Evolutionary conservation across 2,888 invertebrate species (phyloP), one percentile per base, ranked within the genome.

Genomic region (Melanotus villosus): DNA sequence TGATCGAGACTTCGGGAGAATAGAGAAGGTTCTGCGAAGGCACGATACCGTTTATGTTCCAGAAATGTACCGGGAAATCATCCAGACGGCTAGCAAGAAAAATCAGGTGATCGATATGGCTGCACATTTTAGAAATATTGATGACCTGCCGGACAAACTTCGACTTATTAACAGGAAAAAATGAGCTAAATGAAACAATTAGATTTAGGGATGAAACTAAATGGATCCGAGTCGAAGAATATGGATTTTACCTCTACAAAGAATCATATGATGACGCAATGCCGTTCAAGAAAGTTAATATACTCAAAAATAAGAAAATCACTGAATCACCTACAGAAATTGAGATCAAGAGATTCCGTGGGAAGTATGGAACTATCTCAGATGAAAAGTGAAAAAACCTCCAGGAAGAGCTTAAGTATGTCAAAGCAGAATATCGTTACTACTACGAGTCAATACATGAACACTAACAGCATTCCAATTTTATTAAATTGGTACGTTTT

Each of bases 1-100:
- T 16, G 80, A 80, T 62, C 30, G 80, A 65, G 79, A 82, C 75
- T 80, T 80, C 75, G 79, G 79, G 10, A 36, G 36, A 34, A 80
- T 79, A 30, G 78, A 80, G 74, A 81, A 80, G 65, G 69, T 75
- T 34, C 57, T 81, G 19, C 69, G 79, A 47, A 77, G 74, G 64
- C 73, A 80, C 73, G 78, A 76, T 52, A 76, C 76, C 58, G 68
- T 65, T 62, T 77, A 75, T 73, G 57, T 70, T 16, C 75, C 79
- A 64, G 78, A 78, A 30, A 70, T 77, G 69, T 80, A 80, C 69
- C 60, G 76, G 59, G 71, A 75, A 54, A 78, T 79, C 19, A 78
- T 76, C 26, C 50, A 30, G 16, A 70, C 38, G 45, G 69, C 75
- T n/a, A 65, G 71, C 45, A 75, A 62, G 58, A 76, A 72, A 38